A percentile compares a stretch with the other conserved stretches of the same genome.
phyloP scores from a whole-genome alignment of 2,113 vertebrate species.

The Otis tarda region DNA sequence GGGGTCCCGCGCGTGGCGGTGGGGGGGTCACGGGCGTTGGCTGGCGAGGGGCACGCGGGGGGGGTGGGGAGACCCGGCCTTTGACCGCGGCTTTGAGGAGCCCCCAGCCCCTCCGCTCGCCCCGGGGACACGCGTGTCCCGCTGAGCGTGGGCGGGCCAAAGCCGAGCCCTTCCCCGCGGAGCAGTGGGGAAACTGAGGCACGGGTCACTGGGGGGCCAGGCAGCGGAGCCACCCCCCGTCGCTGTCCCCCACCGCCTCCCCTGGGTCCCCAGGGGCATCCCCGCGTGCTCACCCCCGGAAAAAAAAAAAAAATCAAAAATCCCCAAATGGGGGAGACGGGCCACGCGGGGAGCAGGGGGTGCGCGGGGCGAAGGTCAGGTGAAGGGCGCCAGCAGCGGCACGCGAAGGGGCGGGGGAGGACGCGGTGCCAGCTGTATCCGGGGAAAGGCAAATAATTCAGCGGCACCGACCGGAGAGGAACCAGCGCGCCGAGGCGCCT shows the following conservation, averaged over 20 bases:
- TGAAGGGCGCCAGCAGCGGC: constrained; percentile 46
- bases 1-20: no score
- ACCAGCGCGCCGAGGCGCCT: constrained; percentile 31
- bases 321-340: no score
- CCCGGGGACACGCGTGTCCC: not conserved
- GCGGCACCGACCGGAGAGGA: constrained; percentile 55
- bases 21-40: no score
- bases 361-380: constrained; percentile 53
- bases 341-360: not conserved
- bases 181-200: not conserved
- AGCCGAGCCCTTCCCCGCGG: not conserved
- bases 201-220: not conserved
- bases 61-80: no score
- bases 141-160: fast-evolving
- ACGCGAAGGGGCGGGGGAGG: not conserved
- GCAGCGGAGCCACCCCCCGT: not conserved
- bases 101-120: fast-evolving
- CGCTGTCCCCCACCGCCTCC: no score
- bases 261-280: no score
- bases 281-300: not conserved
- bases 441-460: constrained; percentile 58
- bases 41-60: no score
- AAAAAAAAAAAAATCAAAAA: no score
- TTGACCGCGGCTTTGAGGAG: no score
- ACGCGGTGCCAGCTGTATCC: constrained; percentile 48